Evolutionary conservation across 2,113 vertebrate genomes (phyloP).

Genomic region (Rhea pennata): DNA sequence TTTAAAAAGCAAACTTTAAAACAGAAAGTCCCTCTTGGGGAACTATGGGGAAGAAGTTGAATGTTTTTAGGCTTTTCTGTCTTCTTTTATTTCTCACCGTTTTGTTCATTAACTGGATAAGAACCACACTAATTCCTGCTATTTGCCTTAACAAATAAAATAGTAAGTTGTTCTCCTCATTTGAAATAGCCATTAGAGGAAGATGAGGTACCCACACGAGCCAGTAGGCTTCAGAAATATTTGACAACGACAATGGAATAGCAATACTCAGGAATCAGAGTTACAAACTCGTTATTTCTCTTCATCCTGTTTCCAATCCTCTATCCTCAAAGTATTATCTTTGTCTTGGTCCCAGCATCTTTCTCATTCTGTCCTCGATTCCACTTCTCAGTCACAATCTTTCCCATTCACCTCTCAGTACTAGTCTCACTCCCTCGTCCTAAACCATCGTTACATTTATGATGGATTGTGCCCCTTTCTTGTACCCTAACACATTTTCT

Average conservation of each 20-base stretch:
- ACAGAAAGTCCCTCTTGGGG: neutral
- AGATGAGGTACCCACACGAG: neutral
- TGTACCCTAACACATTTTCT: neutral
- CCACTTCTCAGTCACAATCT: accelerated
- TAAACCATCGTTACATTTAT: neutral
- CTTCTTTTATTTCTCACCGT: neutral
- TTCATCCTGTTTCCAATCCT: neutral
- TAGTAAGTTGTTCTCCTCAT: neutral
- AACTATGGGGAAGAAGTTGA: neutral
- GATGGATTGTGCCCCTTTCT: neutral
- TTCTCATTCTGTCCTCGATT: neutral
- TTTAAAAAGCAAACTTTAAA: neutral
- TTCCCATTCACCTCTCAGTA: neutral
- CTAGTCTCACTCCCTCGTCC: neutral
- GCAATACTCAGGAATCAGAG: neutral
- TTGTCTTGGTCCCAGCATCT: neutral
- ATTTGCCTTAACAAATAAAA: neutral
- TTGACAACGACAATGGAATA: neutral
- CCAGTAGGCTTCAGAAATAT: neutral
- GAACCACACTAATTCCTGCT: neutral
- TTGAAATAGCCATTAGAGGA: neutral
- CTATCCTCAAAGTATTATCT: neutral
- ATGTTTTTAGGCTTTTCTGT: neutral
- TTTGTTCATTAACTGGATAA: neutral
- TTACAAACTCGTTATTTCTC: neutral